Evolutionary conservation across 2,113 vertebrate species (phyloP).

Genomic region (Ailurus styani): DNA sequence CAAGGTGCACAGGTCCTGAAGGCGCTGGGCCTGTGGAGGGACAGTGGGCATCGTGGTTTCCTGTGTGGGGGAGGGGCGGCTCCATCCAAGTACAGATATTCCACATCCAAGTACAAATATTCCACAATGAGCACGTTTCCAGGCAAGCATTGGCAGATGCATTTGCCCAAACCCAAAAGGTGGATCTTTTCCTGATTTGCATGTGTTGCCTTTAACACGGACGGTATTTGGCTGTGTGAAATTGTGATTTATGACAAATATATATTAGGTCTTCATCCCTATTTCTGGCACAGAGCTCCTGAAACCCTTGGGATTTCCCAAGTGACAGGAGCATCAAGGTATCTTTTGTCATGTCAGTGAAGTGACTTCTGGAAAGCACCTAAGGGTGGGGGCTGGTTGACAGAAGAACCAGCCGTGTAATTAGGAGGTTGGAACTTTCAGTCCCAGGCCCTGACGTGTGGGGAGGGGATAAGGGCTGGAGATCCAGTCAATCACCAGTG

Average conservation of each 20-base stretch:
- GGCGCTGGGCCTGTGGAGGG: not conserved
- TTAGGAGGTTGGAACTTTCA: not conserved
- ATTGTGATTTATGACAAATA: not conserved
- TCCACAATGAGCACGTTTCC: not conserved
- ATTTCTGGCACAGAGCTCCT: not conserved
- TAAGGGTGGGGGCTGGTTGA: not conserved
- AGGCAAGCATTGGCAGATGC: too few species aligned
- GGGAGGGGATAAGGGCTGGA: not conserved
- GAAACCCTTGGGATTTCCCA: not conserved
- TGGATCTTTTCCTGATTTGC: not conserved
- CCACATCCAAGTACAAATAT: too few species aligned
- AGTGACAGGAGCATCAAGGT: not conserved
- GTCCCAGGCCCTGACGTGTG: too few species aligned
- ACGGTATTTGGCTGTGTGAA: too few species aligned
- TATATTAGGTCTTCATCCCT: not conserved
- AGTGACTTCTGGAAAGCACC: not conserved
- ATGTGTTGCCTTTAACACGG: not conserved
- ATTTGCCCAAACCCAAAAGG: not conserved
- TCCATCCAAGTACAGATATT: not conserved
- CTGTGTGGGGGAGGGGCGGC: not conserved
- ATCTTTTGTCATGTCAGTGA: not conserved
- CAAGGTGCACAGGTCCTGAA: accelerated
- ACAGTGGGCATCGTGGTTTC: not conserved
- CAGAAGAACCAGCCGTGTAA: not conserved
- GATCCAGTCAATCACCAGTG: not conserved